These are phyloP conservation scores for Octopus sinensis DNA, from an alignment of 1,140 invertebrate genomes.

Conservation along the genomic window DNA sequence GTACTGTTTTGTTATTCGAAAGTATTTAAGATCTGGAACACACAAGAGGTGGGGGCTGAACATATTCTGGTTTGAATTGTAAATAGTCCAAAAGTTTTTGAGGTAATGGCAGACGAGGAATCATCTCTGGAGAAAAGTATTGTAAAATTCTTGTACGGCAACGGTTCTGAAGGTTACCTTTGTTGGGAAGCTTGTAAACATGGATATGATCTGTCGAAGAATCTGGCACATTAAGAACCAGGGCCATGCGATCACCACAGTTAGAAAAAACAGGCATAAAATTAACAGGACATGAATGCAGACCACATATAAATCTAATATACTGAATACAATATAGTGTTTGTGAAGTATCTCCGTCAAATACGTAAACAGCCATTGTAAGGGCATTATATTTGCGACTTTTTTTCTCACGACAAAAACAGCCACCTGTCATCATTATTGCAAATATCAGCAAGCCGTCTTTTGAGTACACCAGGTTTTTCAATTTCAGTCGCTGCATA, in stretches of 20 bases:
- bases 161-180: constrained; percentile 48
- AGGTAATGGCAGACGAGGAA: constrained; percentile 49
- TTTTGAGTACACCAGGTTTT: constrained; percentile 49
- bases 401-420: constrained; percentile 52
- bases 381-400: constrained; percentile 44
- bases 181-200: constrained; percentile 52
- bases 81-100: constrained; percentile 50
- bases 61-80: constrained; percentile 52
- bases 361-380: constrained; percentile 52
- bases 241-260: constrained; percentile 54
- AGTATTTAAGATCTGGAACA: neutral
- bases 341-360: constrained; percentile 49
- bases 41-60: neutral
- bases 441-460: constrained; percentile 54
- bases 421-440: constrained; percentile 46
- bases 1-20: too few relatives aligned
- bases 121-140: constrained; percentile 40
- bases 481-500: constrained; percentile 46
- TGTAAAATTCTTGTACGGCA: constrained; percentile 52
- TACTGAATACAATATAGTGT: constrained; percentile 56
- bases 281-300: constrained; percentile 53
- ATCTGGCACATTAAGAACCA: constrained; percentile 52
- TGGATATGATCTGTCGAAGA: constrained; percentile 49
- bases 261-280: constrained; percentile 54
- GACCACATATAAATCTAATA: constrained; percentile 50